phyloP scores from a whole-genome alignment of 2,113 vertebrate species.

The Muscicapa adusta region DNA sequence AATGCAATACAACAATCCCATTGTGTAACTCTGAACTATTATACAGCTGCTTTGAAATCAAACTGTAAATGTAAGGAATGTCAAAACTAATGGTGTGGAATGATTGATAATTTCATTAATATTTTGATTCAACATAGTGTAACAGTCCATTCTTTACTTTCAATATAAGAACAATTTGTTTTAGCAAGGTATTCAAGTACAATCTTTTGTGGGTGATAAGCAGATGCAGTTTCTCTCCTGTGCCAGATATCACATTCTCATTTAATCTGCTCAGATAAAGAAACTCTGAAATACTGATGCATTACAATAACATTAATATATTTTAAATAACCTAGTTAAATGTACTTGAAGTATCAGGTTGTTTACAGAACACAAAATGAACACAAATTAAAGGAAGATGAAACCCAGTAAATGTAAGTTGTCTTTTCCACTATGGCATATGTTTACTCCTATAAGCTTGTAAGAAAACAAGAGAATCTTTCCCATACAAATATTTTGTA shows the following conservation, averaged over 20 bases:
- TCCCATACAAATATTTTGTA: neutral
- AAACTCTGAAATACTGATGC: neutral
- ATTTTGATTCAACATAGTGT: neutral
- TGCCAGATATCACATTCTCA: neutral
- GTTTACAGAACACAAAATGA: neutral
- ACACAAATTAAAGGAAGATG: neutral
- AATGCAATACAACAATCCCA: neutral
- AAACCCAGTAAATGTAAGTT: neutral
- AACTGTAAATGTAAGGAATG: neutral
- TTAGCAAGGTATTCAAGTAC: neutral
- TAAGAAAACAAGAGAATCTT: neutral
- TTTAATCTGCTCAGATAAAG: neutral
- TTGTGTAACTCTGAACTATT: neutral
- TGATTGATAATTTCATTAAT: neutral
- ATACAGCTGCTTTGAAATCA: neutral
- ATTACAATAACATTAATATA: neutral
- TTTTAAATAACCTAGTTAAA: neutral
- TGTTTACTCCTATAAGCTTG: neutral
- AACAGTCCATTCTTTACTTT: neutral
- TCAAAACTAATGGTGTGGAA: neutral
- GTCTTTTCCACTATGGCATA: neutral
- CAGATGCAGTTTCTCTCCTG: neutral
- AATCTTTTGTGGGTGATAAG: neutral
- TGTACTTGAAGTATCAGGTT: neutral
- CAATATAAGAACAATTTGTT: neutral